These are phyloP conservation scores for Pteronura brasiliensis DNA, from an alignment of 2,113 vertebrate species.

Conservation along the genomic window DNA sequence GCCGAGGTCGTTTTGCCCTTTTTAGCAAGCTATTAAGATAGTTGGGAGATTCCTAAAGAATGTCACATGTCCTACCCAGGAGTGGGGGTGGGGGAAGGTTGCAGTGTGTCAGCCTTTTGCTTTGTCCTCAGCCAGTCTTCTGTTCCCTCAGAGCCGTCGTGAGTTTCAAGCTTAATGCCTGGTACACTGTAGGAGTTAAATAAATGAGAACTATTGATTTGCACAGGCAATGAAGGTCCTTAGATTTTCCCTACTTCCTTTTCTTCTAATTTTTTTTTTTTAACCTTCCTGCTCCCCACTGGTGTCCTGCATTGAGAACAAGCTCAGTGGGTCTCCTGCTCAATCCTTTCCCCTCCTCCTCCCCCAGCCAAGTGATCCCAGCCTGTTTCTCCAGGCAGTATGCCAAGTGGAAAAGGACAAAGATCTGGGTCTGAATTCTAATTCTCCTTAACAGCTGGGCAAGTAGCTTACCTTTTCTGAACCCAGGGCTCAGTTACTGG, in stretches of 20 bases:
- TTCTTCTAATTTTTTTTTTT: background rate
- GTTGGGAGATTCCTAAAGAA: too few relatives aligned
- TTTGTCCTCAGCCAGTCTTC: too few relatives aligned
- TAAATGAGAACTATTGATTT: background rate
- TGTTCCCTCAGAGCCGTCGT: background rate
- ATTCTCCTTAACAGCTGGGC: background rate
- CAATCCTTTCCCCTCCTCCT: background rate
- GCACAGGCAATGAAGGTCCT: background rate
- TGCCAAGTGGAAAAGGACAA: background rate
- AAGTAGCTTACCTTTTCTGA: background rate
- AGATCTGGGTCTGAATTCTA: background rate
- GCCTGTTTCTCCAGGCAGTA: background rate
- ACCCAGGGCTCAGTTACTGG: background rate
- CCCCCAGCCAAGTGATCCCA: background rate
- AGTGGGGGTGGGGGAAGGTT: too few relatives aligned
- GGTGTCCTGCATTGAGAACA: background rate
- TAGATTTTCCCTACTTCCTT: background rate
- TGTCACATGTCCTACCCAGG: too few relatives aligned
- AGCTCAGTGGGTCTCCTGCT: background rate
- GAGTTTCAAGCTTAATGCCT: background rate
- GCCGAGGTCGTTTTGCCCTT: too few relatives aligned
- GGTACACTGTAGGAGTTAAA: background rate
- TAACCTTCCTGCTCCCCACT: background rate
- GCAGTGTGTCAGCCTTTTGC: too few relatives aligned
- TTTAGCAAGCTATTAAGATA: too few relatives aligned